Evolutionary conservation across 2,888 invertebrate species (phyloP), one percentile per base, ranked within the genome.

Genomic region (Oscheius sp.): DNA sequence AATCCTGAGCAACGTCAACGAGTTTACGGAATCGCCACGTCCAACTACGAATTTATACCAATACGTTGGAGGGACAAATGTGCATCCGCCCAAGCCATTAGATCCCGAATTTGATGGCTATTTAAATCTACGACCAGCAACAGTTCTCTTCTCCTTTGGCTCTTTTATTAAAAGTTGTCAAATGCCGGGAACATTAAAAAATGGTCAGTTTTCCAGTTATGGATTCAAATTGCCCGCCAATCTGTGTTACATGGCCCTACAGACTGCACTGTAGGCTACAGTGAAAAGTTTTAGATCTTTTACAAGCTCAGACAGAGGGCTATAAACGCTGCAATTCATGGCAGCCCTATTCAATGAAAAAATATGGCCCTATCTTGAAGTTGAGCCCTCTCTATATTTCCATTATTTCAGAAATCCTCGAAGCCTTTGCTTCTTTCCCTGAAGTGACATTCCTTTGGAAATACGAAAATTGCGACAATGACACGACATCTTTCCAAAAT

Each of bases 11-110:
- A 71, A 71, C 18, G 43, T 41, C 2, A 71, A 71, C 21, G 71
- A 71, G 52, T 71, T 71, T 23, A 45, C 61, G 12, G 61, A 71
- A 23, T 27, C 71, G 9, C 61, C 71, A 16, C 71, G 71, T 13
- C 71, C 63, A 2, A 25, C 21, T 5, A 27, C 61, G 18, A 71
- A 49, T 21, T 45, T 71, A 61, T 35, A 59, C 27, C 71, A 71
- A 59, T 61, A 49, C 25, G 35, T 71, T 27, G 71, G 71, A 35
- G 71, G 71, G 1, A 27, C 46, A 9, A 43, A 59, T 46, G 35
- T 59, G 1, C 27, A 61, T 7, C 23, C 23, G n/a, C 46, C 59
- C 6, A 71, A 71, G 16, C 23, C 25, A 1, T 18, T 69, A 9
- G 35, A 35, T 9, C 5, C 35, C 18, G 45, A 69, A 56, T 25